Evolutionary conservation across 2,888 invertebrate species (phyloP).

Genomic region (Fragum fragum): DNA sequence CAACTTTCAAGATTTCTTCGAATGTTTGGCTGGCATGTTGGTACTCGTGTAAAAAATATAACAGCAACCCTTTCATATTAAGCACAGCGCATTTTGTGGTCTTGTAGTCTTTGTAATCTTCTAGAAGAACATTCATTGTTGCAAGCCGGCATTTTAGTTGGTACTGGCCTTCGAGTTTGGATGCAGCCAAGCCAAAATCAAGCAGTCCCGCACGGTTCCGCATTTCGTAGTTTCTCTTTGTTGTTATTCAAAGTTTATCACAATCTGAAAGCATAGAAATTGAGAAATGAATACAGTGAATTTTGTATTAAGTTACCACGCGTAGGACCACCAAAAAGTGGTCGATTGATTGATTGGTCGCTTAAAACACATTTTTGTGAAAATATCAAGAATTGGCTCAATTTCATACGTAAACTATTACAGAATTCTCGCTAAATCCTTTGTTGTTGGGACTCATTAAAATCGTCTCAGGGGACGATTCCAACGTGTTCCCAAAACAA

Average conservation of each 20-base stretch:
- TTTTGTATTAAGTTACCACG: no score
- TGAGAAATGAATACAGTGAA: no score
- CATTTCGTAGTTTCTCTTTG: background rate
- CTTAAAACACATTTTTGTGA: no score
- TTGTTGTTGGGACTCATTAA: no score
- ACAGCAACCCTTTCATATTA: constrained; percentile 12
- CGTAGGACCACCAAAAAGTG: no score
- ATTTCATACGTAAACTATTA: no score
- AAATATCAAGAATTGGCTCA: no score
- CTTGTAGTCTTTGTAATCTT: constrained; percentile 6
- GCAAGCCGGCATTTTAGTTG: background rate
- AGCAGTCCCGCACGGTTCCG: constrained; percentile 5
- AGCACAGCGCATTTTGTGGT: constrained; percentile 12
- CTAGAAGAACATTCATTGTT: constrained; percentile 3
- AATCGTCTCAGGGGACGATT: no score
- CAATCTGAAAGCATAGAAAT: background rate
- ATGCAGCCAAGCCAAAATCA: constrained; percentile 11
- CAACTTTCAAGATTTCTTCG: background rate
- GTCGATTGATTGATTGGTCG: no score
- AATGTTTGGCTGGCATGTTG: background rate
- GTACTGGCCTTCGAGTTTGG: constrained; percentile 9
- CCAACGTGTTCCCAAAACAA: no score
- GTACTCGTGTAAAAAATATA: constrained; percentile 18
- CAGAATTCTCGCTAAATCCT: no score
- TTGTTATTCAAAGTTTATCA: background rate